Percentiles rank a stretch among this genome's conserved stretches.
These are phyloP conservation scores for Dendrolimus kikuchii DNA, from an alignment of 1,140 invertebrate genomes.

Conservation along the genomic window DNA sequence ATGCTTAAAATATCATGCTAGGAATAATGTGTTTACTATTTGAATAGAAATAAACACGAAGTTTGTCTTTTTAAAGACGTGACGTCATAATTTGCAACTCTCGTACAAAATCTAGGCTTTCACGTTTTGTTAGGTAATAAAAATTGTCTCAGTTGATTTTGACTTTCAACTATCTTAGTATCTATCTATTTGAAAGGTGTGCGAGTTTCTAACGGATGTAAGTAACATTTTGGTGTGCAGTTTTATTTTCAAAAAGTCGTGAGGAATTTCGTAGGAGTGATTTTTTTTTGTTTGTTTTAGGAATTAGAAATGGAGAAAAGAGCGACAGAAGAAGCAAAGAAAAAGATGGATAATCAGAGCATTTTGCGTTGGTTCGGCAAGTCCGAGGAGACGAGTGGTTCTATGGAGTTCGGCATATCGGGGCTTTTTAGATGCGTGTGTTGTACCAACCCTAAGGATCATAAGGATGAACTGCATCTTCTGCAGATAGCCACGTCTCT, in stretches of 20 bases:
- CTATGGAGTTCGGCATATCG: slow-evolving; percentile 89
- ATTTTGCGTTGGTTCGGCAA: slow-evolving; percentile 81
- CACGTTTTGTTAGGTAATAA: no score
- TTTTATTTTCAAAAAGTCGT: background rate
- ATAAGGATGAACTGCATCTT: slow-evolving; percentile 88
- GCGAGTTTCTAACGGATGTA: no score
- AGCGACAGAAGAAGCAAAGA: slow-evolving; percentile 86
- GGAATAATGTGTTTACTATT: no score
- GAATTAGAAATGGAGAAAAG: slow-evolving; percentile 92
- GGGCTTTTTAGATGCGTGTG: slow-evolving; percentile 91
- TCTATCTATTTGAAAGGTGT: no score
- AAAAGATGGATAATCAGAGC: slow-evolving; percentile 86
- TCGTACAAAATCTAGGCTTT: no score
- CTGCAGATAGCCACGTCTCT: slow-evolving; percentile 87
- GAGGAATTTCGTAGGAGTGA: slow-evolving; percentile 1
- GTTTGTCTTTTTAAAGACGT: no score
- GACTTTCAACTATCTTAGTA: no score
- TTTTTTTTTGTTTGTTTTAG: slow-evolving; percentile 46
- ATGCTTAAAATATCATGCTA: no score
- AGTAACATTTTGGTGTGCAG: no score
- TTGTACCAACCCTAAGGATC: slow-evolving; percentile 89
- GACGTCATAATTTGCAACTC: no score
- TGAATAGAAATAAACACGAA: no score
- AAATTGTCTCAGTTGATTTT: no score
- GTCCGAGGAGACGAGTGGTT: slow-evolving; percentile 89